Base-by-base conservation (phyloP, 2,113 vertebrate genomes). In the Hemibagrus wyckioides region DNA sequence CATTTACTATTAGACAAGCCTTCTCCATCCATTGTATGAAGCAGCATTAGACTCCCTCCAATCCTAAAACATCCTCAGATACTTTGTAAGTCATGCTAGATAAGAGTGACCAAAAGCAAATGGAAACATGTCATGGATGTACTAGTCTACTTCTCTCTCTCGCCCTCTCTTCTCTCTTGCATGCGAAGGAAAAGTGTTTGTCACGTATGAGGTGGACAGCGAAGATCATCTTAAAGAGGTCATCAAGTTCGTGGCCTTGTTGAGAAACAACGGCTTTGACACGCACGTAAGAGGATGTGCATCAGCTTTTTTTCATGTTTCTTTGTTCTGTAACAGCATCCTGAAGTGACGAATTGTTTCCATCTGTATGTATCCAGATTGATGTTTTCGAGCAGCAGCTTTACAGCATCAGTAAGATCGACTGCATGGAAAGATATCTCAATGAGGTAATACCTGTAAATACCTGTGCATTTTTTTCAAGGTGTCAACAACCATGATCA, bases 341-440 rank as follows among this genome's bases (percentile, higher is more conserved):
- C 4, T 10, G n/a, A 80, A 10, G 15, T 80, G 76, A 80, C 25
- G 1, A 80, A 25, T 80, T 14, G 23, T 57, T 57, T 80, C 79
- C 79, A 75, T 80, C 83, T 88, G 10, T 86, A 11, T 87, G 79
- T 30, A 28, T 56, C 25, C 90, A 93, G 92, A 92, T 93, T 50
- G 92, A 93, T 67, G 87, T 92, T 65, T 92, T 93, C 48, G 92
- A 93, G 80, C 90, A 93, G 56, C 89, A 92, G 89, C 91, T 92
- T 41, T 89, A 85, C 84, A 92, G 92, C 82, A 92, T 93, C 88
- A 93, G 91, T 88, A 92, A 92, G 80, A 93, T 93, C 6, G 92
- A 93, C 86, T 92, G 90, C 80, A 93, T 92, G 90, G 92, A 93
- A 84, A 88, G 90, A 88, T 93, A 91, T 83, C 91, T 93, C 57